A percentile compares a stretch with the other conserved stretches of the same genome.
Evolutionary conservation across 2,888 invertebrate species (phyloP).

Genomic region (Dryomyza anilis): DNA sequence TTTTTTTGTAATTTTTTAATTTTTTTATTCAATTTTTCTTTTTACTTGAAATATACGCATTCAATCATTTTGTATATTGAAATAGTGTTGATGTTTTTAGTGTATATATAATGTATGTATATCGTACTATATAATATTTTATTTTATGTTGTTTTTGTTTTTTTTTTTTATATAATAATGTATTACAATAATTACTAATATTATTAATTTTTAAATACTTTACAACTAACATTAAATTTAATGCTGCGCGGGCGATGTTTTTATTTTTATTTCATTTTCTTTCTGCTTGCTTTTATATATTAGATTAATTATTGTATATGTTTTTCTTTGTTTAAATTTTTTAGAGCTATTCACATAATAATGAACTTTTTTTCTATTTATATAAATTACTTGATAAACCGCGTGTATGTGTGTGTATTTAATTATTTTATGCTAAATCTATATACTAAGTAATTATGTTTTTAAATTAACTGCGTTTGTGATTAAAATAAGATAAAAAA

Average conservation of each 20-base stretch:
- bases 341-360: conserved; percentile 38
- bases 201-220: conserved; percentile 35
- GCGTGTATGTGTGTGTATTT: conserved; percentile 26
- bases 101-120: too few relatives aligned
- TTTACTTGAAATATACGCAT: conserved; percentile 26
- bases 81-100: conserved; percentile 36
- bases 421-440: conserved; percentile 30
- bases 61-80: conserved; percentile 26
- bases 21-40: conserved; percentile 24
- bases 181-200: conserved; percentile 34
- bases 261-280: too few relatives aligned
- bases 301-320: conserved; percentile 34
- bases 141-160: conserved; percentile 40
- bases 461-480: too few relatives aligned
- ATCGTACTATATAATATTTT: too few relatives aligned
- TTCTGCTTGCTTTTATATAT: neutral
- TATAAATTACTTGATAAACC: conserved; percentile 11
- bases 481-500: too few relatives aligned
- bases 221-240: conserved; percentile 49
- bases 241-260: conserved; percentile 44
- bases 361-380: conserved; percentile 33
- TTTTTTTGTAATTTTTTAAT: conserved; percentile 19
- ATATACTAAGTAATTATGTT: conserved; percentile 32
- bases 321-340: conserved; percentile 34
- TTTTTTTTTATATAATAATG: conserved; percentile 2